These are phyloP conservation scores for Beris morrisii DNA, from an alignment of 2,888 invertebrate species.

Conservation along the genomic window DNA sequence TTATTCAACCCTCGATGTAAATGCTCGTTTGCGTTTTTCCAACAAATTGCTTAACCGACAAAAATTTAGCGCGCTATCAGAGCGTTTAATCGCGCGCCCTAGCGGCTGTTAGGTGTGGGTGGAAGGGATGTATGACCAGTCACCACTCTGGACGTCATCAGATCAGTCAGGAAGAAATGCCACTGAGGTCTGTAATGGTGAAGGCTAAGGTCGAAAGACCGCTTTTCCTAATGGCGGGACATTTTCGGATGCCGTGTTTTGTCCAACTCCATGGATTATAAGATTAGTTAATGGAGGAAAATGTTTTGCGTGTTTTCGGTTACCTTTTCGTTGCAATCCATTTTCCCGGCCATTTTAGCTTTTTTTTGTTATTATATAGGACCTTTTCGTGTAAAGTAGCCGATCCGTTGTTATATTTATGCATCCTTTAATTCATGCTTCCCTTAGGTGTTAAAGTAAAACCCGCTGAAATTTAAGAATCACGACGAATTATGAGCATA, in stretches of 20 bases:
- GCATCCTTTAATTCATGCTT: constrained; percentile 26
- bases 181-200: neutral
- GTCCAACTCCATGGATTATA: constrained; percentile 36
- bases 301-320: constrained; percentile 38
- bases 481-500: constrained; percentile 23
- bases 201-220: constrained; percentile 12
- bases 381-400: constrained; percentile 17
- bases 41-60: constrained; percentile 42
- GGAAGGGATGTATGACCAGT: constrained; percentile 11
- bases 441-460: constrained; percentile 30
- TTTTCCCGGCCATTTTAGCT: constrained; percentile 20
- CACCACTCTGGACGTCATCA: constrained; percentile 1
- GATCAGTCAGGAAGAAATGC: neutral
- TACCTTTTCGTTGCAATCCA: constrained; percentile 19
- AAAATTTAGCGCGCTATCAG: constrained; percentile 41
- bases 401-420: constrained; percentile 22
- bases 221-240: constrained; percentile 38
- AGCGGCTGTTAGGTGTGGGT: constrained; percentile 7
- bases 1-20: constrained; percentile 40
- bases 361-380: neutral
- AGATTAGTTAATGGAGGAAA: constrained; percentile 40
- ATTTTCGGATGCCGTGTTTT: constrained; percentile 39
- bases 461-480: constrained; percentile 30
- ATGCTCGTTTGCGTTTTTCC: constrained; percentile 41
- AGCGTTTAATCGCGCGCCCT: constrained; percentile 37